Conservation (phyloP, 2,113 vertebrate genomes). For the Phoxinus phoxinus region DNA sequence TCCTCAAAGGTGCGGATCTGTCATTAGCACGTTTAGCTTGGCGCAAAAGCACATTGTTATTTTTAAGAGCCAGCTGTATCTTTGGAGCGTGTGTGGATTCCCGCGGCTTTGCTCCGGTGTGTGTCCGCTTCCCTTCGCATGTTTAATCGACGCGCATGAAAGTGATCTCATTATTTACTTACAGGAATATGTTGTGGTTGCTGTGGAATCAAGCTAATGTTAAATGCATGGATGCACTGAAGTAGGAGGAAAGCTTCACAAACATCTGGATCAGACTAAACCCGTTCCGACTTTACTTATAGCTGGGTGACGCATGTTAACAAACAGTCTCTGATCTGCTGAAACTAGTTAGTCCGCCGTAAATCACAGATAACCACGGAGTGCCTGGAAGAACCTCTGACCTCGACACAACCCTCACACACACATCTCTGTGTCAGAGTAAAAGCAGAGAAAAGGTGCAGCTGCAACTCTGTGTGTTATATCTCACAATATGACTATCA, state of each 20-base stretch:
- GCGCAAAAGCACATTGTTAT: constrained; percentile 73
- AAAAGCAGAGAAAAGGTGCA: no score
- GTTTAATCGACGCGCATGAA: constrained; percentile 48
- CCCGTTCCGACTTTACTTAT: constrained; percentile 81
- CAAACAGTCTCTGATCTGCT: constrained; percentile 78
- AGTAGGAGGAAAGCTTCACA: constrained; percentile 54
- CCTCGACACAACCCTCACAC: background rate
- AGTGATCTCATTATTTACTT: constrained; percentile 55
- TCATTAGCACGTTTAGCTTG: constrained; percentile 74
- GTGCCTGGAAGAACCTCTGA: constrained; percentile 9
- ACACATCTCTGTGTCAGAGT: background rate
- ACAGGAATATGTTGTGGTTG: constrained; percentile 29
- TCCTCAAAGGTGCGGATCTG: constrained; percentile 77
- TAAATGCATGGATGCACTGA: background rate
- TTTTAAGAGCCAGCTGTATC: constrained; percentile 72
- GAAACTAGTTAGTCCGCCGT: constrained; percentile 69
- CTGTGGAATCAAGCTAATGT: background rate
- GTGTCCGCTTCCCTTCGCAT: constrained; percentile 64
- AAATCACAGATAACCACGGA: constrained; percentile 60
- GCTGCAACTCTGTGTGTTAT: no score
- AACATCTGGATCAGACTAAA: constrained; percentile 78
- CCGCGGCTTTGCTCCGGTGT: constrained; percentile 66
- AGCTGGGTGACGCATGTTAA: constrained; percentile 81
- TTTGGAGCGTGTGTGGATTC: constrained; percentile 69
- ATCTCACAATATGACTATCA: background rate